Evolutionary conservation across 2,797 vertebrate genomes (phyloP).

Genomic region (Simalia tracyae): DNA sequence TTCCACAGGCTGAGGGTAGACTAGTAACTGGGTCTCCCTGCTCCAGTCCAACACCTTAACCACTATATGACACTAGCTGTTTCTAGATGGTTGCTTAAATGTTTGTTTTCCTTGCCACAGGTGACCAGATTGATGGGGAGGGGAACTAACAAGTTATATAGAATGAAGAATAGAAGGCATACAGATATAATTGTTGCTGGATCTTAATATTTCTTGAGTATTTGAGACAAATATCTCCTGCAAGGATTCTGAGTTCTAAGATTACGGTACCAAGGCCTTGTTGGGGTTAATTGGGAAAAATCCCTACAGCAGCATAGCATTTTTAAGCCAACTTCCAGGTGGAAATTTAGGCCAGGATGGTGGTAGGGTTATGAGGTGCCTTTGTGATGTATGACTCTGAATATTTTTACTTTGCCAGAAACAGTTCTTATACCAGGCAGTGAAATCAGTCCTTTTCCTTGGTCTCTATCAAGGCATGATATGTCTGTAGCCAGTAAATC

Average conservation of each 20-base stretch:
- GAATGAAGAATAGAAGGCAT: neutral
- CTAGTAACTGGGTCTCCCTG: too few species aligned
- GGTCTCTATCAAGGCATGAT: neutral
- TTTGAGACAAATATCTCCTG: neutral
- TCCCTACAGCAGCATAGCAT: neutral
- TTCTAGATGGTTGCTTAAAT: neutral
- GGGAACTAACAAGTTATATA: neutral
- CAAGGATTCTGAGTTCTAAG: neutral
- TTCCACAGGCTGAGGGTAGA: neutral
- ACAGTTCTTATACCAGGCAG: neutral
- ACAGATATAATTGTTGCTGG: neutral
- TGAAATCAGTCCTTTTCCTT: neutral
- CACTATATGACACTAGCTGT: neutral
- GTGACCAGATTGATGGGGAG: neutral
- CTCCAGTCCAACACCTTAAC: too few species aligned
- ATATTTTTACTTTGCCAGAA: constrained; percentile 10
- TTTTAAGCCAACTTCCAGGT: neutral
- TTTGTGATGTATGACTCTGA: neutral
- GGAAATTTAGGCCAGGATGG: neutral
- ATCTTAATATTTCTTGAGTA: neutral
- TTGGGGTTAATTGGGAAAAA: neutral
- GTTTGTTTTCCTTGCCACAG: neutral
- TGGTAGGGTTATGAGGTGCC: neutral
- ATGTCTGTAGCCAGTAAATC: neutral
- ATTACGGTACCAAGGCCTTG: too few species aligned